Conservation (phyloP, 2,113 vertebrate species). For the Archilochus colubris region DNA sequence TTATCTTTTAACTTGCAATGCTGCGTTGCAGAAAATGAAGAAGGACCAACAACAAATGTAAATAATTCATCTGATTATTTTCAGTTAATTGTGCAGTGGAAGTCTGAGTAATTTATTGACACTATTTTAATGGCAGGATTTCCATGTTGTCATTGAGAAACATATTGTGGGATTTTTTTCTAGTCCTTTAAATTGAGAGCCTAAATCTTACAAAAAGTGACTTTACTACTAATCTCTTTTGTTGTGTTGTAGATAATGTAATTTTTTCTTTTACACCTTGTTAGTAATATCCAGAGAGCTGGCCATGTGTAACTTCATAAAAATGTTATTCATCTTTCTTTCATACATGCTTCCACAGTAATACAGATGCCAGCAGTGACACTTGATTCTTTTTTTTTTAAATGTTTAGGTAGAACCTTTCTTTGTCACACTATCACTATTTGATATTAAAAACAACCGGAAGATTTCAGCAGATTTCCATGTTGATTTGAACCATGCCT, state of each 20-base stretch:
- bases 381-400: neutral
- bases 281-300: neutral
- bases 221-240: neutral
- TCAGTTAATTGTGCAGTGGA: neutral
- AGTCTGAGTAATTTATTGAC: neutral
- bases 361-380: neutral
- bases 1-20: constrained; percentile 97
- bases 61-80: constrained; percentile 2
- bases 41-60: constrained; percentile 98
- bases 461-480: constrained; percentile 99
- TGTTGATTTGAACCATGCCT: constrained; percentile 92
- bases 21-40: constrained; percentile 96
- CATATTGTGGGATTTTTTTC: neutral
- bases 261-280: neutral
- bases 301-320: neutral
- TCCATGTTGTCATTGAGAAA: neutral
- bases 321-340: neutral
- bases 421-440: constrained; percentile 92
- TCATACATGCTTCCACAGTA: neutral
- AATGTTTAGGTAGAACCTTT: constrained; percentile 92
- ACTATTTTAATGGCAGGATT: neutral
- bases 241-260: neutral
- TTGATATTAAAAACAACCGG: constrained; percentile 90
- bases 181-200: neutral
- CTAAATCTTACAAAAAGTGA: neutral